Evolutionary conservation across 2,113 vertebrate genomes (phyloP).

Genomic region (Passer domesticus): DNA sequence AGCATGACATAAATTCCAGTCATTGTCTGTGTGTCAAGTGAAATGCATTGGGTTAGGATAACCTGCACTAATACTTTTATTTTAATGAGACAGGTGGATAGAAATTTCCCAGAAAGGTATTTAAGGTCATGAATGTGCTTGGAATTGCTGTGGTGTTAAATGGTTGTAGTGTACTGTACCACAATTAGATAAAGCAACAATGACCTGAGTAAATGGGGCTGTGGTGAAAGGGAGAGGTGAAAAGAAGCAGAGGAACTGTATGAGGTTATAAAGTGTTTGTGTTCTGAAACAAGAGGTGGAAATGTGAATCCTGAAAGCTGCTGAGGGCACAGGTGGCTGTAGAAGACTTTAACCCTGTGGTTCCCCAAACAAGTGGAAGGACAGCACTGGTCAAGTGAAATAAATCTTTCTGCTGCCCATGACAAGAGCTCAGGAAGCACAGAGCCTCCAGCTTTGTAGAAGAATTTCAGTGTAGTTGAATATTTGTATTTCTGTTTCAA

Average conservation of each 20-base stretch:
- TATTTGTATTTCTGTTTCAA: not conserved
- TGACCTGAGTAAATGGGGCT: no score
- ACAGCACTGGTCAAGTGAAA: not conserved
- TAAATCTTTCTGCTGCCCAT: fast-evolving
- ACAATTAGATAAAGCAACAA: not conserved
- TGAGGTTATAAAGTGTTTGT: not conserved
- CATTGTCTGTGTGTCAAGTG: not conserved
- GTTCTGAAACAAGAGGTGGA: not conserved
- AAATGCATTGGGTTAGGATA: not conserved
- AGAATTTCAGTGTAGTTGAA: not conserved
- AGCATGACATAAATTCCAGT: not conserved
- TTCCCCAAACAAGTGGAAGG: not conserved
- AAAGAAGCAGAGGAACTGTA: not conserved
- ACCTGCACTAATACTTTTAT: not conserved
- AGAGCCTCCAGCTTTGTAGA: not conserved
- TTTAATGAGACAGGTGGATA: not conserved
- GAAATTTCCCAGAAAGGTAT: not conserved
- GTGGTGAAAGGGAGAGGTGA: not conserved
- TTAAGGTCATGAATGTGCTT: not conserved
- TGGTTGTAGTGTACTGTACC: not conserved
- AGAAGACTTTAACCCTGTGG: not conserved
- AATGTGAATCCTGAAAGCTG: not conserved
- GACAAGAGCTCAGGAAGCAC: not conserved
- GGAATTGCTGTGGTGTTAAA: not conserved
- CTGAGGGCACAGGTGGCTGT: not conserved